phyloP scores from a whole-genome alignment of 2,888 invertebrate genomes.

The Orthosia incerta region DNA sequence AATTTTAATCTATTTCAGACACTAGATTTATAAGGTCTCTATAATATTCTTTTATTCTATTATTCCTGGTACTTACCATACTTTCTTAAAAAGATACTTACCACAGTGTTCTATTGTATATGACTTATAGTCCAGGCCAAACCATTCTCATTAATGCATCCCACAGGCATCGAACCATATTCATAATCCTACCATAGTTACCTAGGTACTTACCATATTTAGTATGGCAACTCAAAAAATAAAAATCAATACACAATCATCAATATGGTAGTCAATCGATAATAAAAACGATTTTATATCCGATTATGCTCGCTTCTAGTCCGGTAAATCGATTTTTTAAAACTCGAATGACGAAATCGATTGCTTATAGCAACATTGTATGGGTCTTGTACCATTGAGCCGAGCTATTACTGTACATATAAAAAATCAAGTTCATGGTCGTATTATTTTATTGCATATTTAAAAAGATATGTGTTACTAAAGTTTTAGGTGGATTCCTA shows the following conservation, averaged over 20 bases:
- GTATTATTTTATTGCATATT: slow-evolving; percentile 64
- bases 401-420: slow-evolving; percentile 65
- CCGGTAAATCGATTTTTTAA: slow-evolving; percentile 82
- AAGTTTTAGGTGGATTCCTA: slow-evolving; percentile 49
- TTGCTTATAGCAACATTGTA: slow-evolving; percentile 83
- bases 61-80: not conserved
- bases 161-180: slow-evolving; percentile 32
- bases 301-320: slow-evolving; percentile 81
- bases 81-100: not conserved
- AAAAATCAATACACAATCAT: slow-evolving; percentile 77
- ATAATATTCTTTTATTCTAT: too few species aligned
- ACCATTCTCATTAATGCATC: slow-evolving; percentile 27
- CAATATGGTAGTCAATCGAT: slow-evolving; percentile 79
- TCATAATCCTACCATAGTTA: slow-evolving; percentile 51
- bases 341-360: slow-evolving; percentile 80
- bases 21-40: too few species aligned
- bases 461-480: slow-evolving; percentile 60
- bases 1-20: too few species aligned
- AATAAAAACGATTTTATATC: slow-evolving; percentile 82
- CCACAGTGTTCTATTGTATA: slow-evolving; percentile 12
- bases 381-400: slow-evolving; percentile 71
- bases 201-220: slow-evolving; percentile 55
- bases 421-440: slow-evolving; percentile 68
- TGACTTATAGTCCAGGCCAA: not conserved
- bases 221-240: slow-evolving; percentile 67